Percentiles rank a stretch among this genome's conserved stretches.
Evolutionary conservation across 23 tunicate genomes (phyloP).

Genomic region (Halocynthia roretzi): DNA sequence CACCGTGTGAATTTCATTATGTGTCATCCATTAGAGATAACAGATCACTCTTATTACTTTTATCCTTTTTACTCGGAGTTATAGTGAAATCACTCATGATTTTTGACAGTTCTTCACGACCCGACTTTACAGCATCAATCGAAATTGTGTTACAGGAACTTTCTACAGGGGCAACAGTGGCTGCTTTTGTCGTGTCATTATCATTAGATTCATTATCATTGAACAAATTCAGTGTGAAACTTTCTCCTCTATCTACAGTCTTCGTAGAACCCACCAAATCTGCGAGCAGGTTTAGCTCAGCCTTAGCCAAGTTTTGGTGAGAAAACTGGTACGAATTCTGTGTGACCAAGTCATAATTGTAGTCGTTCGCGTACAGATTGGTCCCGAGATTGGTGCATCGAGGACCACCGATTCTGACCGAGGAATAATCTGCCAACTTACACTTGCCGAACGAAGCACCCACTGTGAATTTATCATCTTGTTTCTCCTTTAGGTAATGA

Average conservation of each 20-base stretch:
- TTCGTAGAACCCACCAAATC: constrained; percentile 52
- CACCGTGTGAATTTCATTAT: neutral
- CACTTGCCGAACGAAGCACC: constrained; percentile 29
- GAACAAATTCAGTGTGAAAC: constrained; percentile 34
- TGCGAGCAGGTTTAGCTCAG: constrained; percentile 62
- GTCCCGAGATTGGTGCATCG: constrained; percentile 55
- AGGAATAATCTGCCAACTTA: neutral
- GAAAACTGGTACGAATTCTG: neutral
- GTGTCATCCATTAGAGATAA: constrained; percentile 56
- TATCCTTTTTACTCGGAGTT: neutral
- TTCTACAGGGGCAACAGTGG: neutral
- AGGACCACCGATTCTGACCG: constrained; percentile 39
- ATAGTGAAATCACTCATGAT: constrained; percentile 55
- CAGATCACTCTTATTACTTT: constrained; percentile 47
- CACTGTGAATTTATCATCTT: constrained; percentile 17
- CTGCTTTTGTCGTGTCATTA: neutral
- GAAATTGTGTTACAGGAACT: constrained; percentile 12
- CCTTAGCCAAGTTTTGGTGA: constrained; percentile 34
- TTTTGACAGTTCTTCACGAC: constrained; percentile 30
- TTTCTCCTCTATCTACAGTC: neutral
- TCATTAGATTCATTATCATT: neutral
- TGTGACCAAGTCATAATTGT: neutral
- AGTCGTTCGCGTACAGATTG: constrained; percentile 39
- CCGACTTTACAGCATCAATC: constrained; percentile 32
- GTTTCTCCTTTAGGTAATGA: neutral